A percentile compares a stretch with the other conserved stretches of the same genome.
Evolutionary conservation across 2,113 vertebrate genomes (phyloP).

Genomic region (Sterrhoptilus dennistouni): DNA sequence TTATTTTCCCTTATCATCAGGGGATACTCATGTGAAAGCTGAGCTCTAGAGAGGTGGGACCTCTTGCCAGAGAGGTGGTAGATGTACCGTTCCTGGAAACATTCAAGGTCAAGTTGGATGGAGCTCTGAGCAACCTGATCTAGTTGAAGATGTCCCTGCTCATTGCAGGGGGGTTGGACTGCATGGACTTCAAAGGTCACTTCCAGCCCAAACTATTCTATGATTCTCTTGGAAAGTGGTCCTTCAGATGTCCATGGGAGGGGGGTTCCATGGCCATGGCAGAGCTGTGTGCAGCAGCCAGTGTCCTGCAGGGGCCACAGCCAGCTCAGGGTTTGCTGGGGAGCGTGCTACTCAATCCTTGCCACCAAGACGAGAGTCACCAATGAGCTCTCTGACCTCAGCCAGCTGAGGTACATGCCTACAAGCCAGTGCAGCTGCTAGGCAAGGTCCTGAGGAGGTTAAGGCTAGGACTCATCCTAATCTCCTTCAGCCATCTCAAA

Average conservation of each 20-base stretch:
- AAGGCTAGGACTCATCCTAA: neutral
- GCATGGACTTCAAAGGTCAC: neutral
- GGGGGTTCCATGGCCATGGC: neutral
- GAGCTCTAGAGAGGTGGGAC: neutral
- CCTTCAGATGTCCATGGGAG: neutral
- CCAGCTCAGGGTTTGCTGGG: fast-evolving
- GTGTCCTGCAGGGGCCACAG: neutral
- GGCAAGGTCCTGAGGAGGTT: neutral
- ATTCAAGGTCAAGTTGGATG: neutral
- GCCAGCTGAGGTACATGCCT: neutral
- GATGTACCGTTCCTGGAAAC: neutral
- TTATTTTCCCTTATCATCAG: neutral
- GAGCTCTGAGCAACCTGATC: neutral
- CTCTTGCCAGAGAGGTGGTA: neutral
- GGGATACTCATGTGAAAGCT: neutral
- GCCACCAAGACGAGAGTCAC: neutral
- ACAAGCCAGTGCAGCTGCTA: neutral
- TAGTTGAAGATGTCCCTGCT: neutral
- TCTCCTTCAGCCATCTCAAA: neutral
- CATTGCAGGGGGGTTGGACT: neutral
- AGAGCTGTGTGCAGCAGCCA: neutral
- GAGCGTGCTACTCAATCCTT: neutral
- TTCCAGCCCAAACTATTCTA: neutral
- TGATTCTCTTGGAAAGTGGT: neutral
- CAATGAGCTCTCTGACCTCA: neutral